Evolutionary conservation across 2,797 vertebrate genomes (phyloP).

Genomic region (Xenops minutus): DNA sequence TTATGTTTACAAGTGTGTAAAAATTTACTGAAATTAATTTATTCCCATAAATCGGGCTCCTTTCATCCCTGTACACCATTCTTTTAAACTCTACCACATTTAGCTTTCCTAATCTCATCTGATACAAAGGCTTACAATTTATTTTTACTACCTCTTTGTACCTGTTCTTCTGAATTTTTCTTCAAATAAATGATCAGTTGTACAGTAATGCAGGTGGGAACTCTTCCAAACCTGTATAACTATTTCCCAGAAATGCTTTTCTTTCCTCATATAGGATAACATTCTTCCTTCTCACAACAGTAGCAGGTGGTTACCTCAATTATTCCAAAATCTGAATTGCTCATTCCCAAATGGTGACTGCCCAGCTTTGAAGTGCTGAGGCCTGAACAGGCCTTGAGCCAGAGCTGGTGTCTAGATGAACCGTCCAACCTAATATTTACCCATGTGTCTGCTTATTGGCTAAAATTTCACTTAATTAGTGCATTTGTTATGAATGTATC

Average conservation of each 20-base stretch:
- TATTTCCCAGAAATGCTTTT: background rate
- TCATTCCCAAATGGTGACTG: background rate
- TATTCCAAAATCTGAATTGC: background rate
- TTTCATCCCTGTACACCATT: background rate
- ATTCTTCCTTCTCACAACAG: background rate
- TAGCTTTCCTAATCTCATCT: background rate
- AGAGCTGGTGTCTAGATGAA: too few relatives aligned
- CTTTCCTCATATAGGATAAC: background rate
- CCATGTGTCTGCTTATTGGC: too few relatives aligned
- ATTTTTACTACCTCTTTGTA: background rate
- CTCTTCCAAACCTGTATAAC: accelerated
- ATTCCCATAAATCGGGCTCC: background rate
- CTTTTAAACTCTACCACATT: background rate
- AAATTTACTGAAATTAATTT: background rate
- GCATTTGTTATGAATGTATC: too few relatives aligned
- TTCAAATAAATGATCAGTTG: background rate
- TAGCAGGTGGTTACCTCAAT: background rate
- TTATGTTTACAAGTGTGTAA: background rate
- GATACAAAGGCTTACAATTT: background rate
- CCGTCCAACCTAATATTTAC: too few relatives aligned
- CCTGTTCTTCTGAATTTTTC: background rate
- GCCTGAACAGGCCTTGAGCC: too few relatives aligned
- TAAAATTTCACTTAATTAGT: too few relatives aligned
- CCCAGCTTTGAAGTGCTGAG: background rate
- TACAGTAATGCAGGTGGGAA: accelerated